Conservation (phyloP, 2,797 vertebrate genomes). For the Loriculus beryllinus region DNA sequence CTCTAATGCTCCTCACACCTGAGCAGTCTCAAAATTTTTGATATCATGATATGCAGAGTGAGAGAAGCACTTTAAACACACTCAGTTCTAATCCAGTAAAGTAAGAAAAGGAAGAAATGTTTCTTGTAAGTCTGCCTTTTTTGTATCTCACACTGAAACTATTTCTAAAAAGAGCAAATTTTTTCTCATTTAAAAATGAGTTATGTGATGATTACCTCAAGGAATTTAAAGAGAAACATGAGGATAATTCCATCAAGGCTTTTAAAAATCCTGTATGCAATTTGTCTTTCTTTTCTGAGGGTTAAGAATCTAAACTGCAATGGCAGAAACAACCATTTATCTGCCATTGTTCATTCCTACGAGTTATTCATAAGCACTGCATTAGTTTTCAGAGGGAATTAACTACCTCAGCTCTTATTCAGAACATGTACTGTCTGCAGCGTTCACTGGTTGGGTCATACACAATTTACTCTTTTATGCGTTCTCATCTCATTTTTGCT, state of each 20-base stretch:
- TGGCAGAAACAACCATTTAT: conserved; percentile 2
- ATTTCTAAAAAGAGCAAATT: not conserved
- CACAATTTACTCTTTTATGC: conserved; percentile 31
- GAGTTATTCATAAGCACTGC: not conserved
- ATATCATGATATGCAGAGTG: not conserved
- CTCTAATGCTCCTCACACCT: not conserved
- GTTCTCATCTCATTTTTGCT: conserved; percentile 35
- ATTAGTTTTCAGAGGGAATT: not conserved
- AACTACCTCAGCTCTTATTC: not conserved
- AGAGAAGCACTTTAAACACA: not conserved
- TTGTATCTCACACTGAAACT: not conserved
- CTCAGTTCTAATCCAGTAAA: not conserved
- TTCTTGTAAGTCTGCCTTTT: not conserved
- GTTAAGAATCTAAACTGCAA: not conserved
- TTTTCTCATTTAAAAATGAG: conserved; percentile 24
- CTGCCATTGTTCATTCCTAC: not conserved
- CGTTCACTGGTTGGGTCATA: conserved; percentile 1
- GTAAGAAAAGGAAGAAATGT: not conserved
- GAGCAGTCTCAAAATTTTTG: not conserved
- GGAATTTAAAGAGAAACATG: conserved; percentile 39
- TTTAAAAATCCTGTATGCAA: not conserved
- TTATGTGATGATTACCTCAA: conserved; percentile 36
- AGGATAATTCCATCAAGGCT: conserved; percentile 45
- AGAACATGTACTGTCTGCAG: not conserved
- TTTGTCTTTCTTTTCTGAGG: conserved; percentile 31